Evolutionary conservation across 2,888 invertebrate species (phyloP), one percentile per base, ranked within the genome.

Genomic region (Schrankia costaestrigalis): DNA sequence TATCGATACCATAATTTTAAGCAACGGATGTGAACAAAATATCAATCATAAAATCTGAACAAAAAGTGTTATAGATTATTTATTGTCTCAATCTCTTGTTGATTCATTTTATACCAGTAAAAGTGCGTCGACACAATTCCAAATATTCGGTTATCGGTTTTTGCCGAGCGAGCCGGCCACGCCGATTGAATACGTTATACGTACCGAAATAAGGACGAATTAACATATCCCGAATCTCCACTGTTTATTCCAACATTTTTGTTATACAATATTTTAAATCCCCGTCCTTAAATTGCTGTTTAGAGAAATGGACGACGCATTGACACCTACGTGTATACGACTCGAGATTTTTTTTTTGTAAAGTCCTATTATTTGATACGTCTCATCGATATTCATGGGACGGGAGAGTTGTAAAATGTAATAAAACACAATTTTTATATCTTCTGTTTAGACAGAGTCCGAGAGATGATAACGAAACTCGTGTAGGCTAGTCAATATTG

Each of bases 381-480:
- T 63, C 76, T 75, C 77, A 76, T 80, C 79, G 78, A 80, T 79
- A 82, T 77, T 78, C 78, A 78, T 75, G 74, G 71, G 67, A 55
- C 63, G 68, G 61, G 65, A 64, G 67, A 63, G 78, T 69, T 78
- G 80, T 86, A 83, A 84, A 84, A 77, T 54, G 78, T 60, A 78
- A 86, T 87, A 87, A 86, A 86, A 79, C 83, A 78, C 79, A 75
- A 83, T 82, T 84, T 86, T 85, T 86, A 86, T 84, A 82, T 82
- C 74, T 76, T 67, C 60, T 84, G 79, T 86, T 86, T 85, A 85
- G 86, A 85, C 86, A 78, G 82, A 73, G 77, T 70, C 65, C 72
- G 81, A 77, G 78, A 81, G 78, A 71, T 83, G 86, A 87, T 87
- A 87, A 87, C 82, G 66, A 80, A 86, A 86, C 85, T 81, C n/a